phyloP scores from a whole-genome alignment of 64 coral and sea anemone species.

The Pachyseris speciosa region DNA sequence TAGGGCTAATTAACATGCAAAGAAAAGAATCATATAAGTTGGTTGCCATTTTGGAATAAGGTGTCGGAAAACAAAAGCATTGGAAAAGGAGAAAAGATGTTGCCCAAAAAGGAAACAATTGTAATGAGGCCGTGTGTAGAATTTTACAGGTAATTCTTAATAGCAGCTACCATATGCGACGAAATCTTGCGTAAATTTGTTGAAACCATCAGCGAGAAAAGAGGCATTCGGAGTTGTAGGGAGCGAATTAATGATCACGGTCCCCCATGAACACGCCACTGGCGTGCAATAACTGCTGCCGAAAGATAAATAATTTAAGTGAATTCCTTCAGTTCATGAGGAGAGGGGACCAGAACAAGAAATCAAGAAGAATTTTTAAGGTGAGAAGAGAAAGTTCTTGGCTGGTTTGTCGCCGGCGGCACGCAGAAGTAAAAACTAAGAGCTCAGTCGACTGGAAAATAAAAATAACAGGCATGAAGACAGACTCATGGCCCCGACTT shows the following conservation, averaged over 20 bases:
- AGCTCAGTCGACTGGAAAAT: background rate
- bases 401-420: background rate
- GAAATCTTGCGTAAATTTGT: background rate
- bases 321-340: background rate
- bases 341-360: background rate
- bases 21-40: too few relatives aligned
- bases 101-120: background rate
- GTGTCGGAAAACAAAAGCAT: too few relatives aligned
- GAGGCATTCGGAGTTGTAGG: background rate
- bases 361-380: background rate
- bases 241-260: background rate
- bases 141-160: background rate
- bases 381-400: background rate
- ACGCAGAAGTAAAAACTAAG: background rate
- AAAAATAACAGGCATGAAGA: background rate
- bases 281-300: background rate
- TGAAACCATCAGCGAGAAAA: background rate
- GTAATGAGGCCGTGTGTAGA: background rate
- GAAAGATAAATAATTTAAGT: background rate
- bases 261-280: background rate
- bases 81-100: background rate
- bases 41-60: too few relatives aligned
- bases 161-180: background rate
- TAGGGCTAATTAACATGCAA: too few relatives aligned
- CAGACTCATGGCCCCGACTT: too few relatives aligned